A percentile compares a stretch with the other conserved stretches of the same genome.
Conservation (phyloP, 2,888 invertebrate genomes). For the Marronus borbonicus region DNA sequence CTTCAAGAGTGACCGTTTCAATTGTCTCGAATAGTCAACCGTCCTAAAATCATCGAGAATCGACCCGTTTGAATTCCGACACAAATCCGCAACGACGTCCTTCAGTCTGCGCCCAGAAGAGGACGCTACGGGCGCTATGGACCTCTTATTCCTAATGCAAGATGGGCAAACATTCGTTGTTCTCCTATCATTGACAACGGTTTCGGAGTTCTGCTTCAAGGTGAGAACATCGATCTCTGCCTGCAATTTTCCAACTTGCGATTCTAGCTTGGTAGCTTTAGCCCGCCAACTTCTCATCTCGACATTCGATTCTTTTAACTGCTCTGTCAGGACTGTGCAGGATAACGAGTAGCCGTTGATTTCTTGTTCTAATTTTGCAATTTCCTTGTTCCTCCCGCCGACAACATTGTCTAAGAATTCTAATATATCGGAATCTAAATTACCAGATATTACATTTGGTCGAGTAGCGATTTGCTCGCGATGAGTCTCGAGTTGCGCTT, state of each 20-base stretch:
- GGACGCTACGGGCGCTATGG: too few relatives aligned
- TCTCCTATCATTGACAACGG: neutral
- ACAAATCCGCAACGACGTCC: neutral
- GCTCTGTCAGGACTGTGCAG: slow-evolving; percentile 48
- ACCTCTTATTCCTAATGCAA: slow-evolving; percentile 6
- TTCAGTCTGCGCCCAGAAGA: neutral
- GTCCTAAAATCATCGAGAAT: slow-evolving; percentile 17
- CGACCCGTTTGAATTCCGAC: neutral
- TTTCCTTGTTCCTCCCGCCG: slow-evolving; percentile 54
- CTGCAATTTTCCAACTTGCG: slow-evolving; percentile 48
- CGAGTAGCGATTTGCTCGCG: slow-evolving; percentile 52
- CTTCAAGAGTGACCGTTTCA: slow-evolving; percentile 31
- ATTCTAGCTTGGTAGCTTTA: slow-evolving; percentile 53
- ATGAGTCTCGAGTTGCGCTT: slow-evolving; percentile 53
- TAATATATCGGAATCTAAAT: slow-evolving; percentile 41
- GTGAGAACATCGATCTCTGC: slow-evolving; percentile 29
- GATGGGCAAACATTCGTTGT: neutral
- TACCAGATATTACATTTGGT: slow-evolving; percentile 21
- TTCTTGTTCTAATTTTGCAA: slow-evolving; percentile 53
- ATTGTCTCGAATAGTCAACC: slow-evolving; percentile 31
- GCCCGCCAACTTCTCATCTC: slow-evolving; percentile 56
- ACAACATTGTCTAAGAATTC: slow-evolving; percentile 45
- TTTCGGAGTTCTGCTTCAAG: slow-evolving; percentile 14
- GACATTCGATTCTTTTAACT: slow-evolving; percentile 56
- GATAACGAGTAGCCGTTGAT: slow-evolving; percentile 51